These are phyloP conservation scores for Leguminivora glycinivorella DNA, from an alignment of 1,140 invertebrate species.

Conservation along the genomic window DNA sequence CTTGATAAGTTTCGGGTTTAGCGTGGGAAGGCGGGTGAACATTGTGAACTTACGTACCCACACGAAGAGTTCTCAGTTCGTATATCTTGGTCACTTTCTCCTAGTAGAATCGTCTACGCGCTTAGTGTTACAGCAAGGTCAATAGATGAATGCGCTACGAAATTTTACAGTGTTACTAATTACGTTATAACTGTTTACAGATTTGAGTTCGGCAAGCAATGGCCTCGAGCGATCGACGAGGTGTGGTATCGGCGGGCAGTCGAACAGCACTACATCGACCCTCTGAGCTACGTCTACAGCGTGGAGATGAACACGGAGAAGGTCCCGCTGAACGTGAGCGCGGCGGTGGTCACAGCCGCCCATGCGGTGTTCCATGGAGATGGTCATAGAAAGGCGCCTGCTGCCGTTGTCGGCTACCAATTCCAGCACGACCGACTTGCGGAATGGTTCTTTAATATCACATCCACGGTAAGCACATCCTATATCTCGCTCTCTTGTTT, in stretches of 20 bases:
- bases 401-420: conserved; percentile 95
- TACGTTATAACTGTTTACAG: conserved; percentile 49
- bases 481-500: no score
- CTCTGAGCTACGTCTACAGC: conserved; percentile 90
- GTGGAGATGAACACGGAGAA: conserved; percentile 64
- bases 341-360: conserved; percentile 89
- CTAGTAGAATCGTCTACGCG: no score
- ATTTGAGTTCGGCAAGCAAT: conserved; percentile 79
- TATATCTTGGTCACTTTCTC: no score
- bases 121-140: no score
- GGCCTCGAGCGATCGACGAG: conserved; percentile 92
- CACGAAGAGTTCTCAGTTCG: no score
- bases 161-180: conserved; percentile 10
- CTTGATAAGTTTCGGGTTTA: no score
- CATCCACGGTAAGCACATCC: conserved; percentile 80
- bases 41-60: no score
- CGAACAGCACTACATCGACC: conserved; percentile 90
- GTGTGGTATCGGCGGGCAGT: conserved; percentile 96
- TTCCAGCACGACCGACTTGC: conserved; percentile 89
- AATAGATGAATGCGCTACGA: no score
- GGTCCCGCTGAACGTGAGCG: conserved; percentile 57
- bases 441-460: conserved; percentile 89
- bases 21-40: no score
- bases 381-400: conserved; percentile 85
- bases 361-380: conserved; percentile 90